A percentile compares a stretch with the other conserved stretches of the same genome.
Evolutionary conservation across 2,797 vertebrate genomes (phyloP).

Genomic region (Sebastes minor): DNA sequence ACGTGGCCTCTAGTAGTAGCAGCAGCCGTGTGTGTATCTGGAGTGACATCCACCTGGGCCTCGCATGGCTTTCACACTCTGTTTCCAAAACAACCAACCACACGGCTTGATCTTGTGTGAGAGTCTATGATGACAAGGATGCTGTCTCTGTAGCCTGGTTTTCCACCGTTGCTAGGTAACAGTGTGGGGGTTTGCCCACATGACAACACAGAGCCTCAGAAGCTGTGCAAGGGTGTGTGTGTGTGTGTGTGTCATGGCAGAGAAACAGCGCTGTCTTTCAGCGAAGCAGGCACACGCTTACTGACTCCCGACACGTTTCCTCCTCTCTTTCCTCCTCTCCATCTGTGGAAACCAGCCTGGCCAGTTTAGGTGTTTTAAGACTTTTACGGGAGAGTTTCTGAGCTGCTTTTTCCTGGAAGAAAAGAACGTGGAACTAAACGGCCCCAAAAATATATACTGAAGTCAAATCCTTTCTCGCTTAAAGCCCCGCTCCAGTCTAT

Average conservation of each 20-base stretch:
- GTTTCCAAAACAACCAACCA: background rate
- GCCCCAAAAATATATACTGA: background rate
- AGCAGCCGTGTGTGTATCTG: background rate
- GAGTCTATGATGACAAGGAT: conserved; percentile 31
- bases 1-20: background rate
- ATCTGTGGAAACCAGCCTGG: background rate
- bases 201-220: conserved; percentile 38
- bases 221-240: conserved; percentile 2
- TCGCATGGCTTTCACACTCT: background rate
- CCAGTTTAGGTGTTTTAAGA: background rate
- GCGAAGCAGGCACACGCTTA: background rate
- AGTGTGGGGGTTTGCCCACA: conserved; percentile 47
- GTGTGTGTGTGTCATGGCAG: conserved; percentile 15
- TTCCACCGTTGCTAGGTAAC: conserved; percentile 61
- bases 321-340: background rate
- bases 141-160: conserved; percentile 49
- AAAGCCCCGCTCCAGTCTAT: background rate
- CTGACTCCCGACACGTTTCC: conserved; percentile 1
- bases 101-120: conserved; percentile 16
- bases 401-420: background rate
- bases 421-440: background rate
- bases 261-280: conserved; percentile 37
- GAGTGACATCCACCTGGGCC: background rate
- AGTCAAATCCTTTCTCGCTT: background rate
- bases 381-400: background rate